Conservation (phyloP, 2,113 vertebrate genomes). For the Benitochromis conjunctus region DNA sequence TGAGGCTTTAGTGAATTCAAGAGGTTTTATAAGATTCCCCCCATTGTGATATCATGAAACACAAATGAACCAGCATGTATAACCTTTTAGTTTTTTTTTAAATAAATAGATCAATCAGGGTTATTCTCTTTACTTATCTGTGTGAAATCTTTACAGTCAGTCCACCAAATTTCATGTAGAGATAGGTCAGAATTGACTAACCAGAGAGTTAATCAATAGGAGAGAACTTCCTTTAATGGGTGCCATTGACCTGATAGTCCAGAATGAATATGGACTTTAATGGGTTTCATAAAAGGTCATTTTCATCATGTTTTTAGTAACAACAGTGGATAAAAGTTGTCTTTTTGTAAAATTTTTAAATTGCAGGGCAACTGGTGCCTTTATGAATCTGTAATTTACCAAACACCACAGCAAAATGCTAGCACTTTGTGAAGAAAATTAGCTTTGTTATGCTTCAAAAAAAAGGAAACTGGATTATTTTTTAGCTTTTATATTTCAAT, state of each 20-base stretch:
- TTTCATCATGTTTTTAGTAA: background rate
- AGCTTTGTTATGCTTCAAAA: background rate
- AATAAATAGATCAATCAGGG: background rate
- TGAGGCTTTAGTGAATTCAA: background rate
- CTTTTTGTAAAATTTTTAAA: background rate
- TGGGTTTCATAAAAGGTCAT: background rate
- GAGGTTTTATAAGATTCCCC: background rate
- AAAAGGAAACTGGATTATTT: background rate
- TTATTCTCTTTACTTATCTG: background rate
- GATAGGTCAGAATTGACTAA: background rate
- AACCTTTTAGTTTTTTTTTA: background rate
- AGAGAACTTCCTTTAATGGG: background rate
- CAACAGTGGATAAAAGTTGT: background rate
- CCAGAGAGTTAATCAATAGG: background rate
- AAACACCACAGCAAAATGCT: background rate
- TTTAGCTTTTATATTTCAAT: background rate
- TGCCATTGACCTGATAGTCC: background rate
- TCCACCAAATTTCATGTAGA: background rate
- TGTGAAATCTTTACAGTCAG: background rate
- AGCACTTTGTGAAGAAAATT: background rate
- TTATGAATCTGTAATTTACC: background rate
- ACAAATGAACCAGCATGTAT: background rate
- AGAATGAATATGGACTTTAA: background rate
- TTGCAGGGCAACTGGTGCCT: too few relatives aligned
- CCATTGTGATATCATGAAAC: background rate